A percentile compares a stretch with the other conserved stretches of the same genome.
phyloP scores from a whole-genome alignment of 2,113 vertebrate species.

The Callopanchax toddi region DNA sequence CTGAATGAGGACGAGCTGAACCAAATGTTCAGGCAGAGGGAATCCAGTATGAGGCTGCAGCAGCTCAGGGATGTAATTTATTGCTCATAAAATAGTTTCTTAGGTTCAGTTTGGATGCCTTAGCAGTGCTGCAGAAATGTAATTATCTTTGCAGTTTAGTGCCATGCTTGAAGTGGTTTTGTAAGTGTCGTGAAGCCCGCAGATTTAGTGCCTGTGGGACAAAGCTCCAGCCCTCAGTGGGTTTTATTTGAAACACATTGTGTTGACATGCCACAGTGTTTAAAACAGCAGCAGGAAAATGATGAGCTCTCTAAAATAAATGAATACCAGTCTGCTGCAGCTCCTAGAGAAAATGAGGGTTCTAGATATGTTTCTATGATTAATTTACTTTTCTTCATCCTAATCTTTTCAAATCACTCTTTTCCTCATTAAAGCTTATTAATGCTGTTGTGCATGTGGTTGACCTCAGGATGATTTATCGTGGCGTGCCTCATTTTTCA shows the following conservation, averaged over 20 bases:
- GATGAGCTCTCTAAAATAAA: not conserved
- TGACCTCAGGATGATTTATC: conserved; percentile 2
- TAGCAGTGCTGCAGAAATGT: no score
- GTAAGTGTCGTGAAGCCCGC: not conserved
- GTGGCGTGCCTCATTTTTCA: conserved; percentile 5
- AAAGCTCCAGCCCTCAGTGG: not conserved
- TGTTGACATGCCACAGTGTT: not conserved
- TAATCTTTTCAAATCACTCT: not conserved
- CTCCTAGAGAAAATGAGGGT: not conserved
- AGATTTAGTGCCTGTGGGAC: not conserved
- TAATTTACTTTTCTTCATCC: no score
- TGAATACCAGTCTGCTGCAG: not conserved
- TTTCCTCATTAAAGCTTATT: not conserved
- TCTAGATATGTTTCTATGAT: not conserved
- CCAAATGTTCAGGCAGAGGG: no score
- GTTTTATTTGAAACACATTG: conserved; percentile 30
- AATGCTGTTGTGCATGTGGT: not conserved
- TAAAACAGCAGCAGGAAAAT: not conserved
- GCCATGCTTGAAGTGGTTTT: conserved; percentile 28
- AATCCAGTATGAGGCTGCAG: no score
- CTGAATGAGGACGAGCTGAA: no score
- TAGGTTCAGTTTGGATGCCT: not conserved
- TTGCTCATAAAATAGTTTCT: no score
- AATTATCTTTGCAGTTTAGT: not conserved
- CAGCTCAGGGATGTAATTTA: not conserved